phyloP scores from a whole-genome alignment of 2,797 vertebrate genomes.

The Helostoma temminkii region DNA sequence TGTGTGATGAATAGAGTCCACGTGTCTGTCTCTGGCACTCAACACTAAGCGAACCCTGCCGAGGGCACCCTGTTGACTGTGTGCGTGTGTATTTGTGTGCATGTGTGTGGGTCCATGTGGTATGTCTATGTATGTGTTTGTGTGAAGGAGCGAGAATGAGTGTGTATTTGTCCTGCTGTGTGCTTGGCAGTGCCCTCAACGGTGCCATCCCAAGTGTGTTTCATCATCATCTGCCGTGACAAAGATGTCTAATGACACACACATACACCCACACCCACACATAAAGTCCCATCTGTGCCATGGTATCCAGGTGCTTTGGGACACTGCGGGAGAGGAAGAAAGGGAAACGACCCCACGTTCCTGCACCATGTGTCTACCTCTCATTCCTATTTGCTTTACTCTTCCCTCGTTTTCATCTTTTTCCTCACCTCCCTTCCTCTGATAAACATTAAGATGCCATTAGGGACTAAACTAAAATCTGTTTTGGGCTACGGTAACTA shows the following conservation, averaged over 20 bases:
- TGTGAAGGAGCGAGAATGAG: conserved; percentile 72
- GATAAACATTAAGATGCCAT: conserved; percentile 27
- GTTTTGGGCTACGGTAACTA: conserved; percentile 14
- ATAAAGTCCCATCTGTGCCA: conserved; percentile 85
- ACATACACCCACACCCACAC: conserved; percentile 63
- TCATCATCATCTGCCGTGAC: conserved; percentile 88
- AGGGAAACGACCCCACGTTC: conserved; percentile 83
- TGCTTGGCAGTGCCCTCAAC: conserved; percentile 86
- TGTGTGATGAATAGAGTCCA: conserved; percentile 83
- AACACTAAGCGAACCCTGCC: conserved; percentile 74
- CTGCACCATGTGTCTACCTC: conserved; percentile 76
- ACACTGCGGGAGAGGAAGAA: conserved; percentile 79
- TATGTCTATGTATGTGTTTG: conserved; percentile 50
- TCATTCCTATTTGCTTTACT: conserved; percentile 49
- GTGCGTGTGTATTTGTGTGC: conserved; percentile 57
- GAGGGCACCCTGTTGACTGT: conserved; percentile 82
- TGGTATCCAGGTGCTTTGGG: conserved; percentile 81
- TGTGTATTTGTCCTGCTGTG: conserved; percentile 84
- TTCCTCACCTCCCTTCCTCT: neutral
- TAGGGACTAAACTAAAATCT: conserved; percentile 37
- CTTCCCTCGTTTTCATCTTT: conserved; percentile 35
- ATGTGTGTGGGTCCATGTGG: conserved; percentile 59
- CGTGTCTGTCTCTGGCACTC: conserved; percentile 79
- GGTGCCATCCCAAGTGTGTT: conserved; percentile 83
- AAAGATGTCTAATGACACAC: conserved; percentile 88